A percentile compares a stretch with the other conserved stretches of the same genome.
Evolutionary conservation across 1,140 invertebrate species (phyloP).

Genomic region (Drosophila grimshawi): DNA sequence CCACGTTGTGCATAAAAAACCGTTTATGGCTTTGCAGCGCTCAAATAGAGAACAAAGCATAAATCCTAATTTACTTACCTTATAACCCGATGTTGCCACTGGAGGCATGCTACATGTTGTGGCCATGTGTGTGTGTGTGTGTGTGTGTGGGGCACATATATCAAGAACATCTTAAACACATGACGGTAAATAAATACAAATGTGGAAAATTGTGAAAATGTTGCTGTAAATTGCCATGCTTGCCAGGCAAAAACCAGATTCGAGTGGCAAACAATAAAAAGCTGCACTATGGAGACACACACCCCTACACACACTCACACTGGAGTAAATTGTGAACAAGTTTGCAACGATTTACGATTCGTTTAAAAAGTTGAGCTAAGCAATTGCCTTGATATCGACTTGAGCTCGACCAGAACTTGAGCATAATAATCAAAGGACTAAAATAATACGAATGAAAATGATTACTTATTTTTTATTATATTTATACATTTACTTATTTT

Average conservation of each 20-base stretch:
- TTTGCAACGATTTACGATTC: constrained; percentile 51
- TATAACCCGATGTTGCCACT: constrained; percentile 59
- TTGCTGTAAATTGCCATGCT: constrained; percentile 63
- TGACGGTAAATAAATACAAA: constrained; percentile 82
- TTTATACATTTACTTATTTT: neutral
- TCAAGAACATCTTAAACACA: constrained; percentile 82
- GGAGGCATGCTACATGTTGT: constrained; percentile 40
- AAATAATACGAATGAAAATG: too few species aligned
- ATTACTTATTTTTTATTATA: too few species aligned
- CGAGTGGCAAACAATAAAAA: constrained; percentile 42
- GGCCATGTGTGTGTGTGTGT: constrained; percentile 22
- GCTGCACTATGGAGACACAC: constrained; percentile 4
- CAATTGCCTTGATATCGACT: neutral
- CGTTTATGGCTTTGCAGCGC: constrained; percentile 83
- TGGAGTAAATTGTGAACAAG: constrained; percentile 22
- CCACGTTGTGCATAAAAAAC: constrained; percentile 76
- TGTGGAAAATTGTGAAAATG: constrained; percentile 77
- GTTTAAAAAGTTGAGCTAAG: constrained; percentile 39
- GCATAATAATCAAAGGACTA: too few species aligned
- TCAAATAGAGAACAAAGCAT: constrained; percentile 84
- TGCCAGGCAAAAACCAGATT: constrained; percentile 47
- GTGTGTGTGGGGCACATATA: constrained; percentile 65
- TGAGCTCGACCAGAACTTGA: too few species aligned
- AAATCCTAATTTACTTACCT: constrained; percentile 84
- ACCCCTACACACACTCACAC: too few species aligned